Percentiles rank a stretch among this genome's conserved stretches.
These are phyloP conservation scores for Pseudococcus longispinus DNA, from an alignment of 2,888 invertebrate species.

Conservation along the genomic window DNA sequence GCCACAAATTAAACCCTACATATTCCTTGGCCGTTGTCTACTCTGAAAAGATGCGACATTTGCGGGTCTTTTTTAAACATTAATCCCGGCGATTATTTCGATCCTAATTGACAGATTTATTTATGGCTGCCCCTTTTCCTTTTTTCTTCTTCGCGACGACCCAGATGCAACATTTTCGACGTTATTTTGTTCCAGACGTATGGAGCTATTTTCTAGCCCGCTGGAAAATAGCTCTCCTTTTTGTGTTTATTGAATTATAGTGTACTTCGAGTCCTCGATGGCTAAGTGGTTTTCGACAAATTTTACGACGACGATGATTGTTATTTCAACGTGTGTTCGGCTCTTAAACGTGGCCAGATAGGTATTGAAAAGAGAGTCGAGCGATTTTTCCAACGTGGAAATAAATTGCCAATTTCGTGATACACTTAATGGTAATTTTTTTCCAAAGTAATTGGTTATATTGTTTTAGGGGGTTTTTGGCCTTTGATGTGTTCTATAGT, in stretches of 20 bases:
- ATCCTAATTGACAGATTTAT: conserved; percentile 34
- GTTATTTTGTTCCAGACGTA: neutral
- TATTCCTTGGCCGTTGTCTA: neutral
- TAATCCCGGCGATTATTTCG: conserved; percentile 2
- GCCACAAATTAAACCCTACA: neutral
- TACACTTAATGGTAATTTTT: conserved; percentile 4
- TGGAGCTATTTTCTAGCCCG: neutral
- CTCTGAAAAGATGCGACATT: neutral
- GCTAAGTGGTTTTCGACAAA: conserved; percentile 22
- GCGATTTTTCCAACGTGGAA: neutral
- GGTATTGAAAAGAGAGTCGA: neutral
- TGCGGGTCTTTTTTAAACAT: neutral
- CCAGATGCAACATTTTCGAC: neutral
- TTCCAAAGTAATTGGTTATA: neutral
- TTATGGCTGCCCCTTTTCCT: neutral
- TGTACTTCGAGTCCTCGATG: neutral
- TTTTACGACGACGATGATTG: neutral
- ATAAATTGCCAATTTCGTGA: conserved; percentile 10
- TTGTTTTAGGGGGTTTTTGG: neutral
- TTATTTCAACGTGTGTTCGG: conserved; percentile 10
- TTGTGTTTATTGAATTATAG: conserved; percentile 6
- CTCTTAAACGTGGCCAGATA: neutral
- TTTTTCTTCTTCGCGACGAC: neutral
- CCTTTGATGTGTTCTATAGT: neutral
- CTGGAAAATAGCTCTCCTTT: neutral